These are phyloP conservation scores for Lemur catta DNA, from an alignment of 2,797 vertebrate species.

Conservation along the genomic window DNA sequence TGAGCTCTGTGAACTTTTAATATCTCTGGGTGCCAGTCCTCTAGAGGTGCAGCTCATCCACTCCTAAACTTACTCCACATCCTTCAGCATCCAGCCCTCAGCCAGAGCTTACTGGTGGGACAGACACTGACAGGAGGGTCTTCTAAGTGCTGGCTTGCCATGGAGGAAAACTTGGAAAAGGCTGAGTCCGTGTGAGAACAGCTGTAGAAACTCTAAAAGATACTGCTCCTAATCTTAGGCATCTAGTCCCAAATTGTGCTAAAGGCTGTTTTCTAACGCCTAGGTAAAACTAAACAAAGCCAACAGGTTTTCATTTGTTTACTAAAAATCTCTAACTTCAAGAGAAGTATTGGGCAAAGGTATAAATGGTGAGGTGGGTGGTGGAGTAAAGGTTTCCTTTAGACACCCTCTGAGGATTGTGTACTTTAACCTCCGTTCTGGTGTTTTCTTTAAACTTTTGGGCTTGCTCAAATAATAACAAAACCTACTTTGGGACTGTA, in stretches of 20 bases:
- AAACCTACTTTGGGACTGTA: constrained; percentile 17
- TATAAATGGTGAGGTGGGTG: background rate
- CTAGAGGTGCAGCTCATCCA: background rate
- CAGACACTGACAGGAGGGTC: background rate
- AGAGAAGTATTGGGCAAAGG: background rate
- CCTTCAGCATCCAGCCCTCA: background rate
- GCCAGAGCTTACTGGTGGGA: background rate
- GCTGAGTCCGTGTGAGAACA: background rate
- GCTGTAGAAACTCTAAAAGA: background rate
- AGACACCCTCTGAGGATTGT: constrained; percentile 1
- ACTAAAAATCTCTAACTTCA: background rate
- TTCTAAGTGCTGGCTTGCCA: background rate
- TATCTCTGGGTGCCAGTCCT: background rate
- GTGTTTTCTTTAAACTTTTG: background rate
- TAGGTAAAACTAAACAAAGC: background rate
- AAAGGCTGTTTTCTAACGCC: background rate
- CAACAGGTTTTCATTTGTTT: constrained; percentile 5
- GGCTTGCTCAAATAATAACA: constrained; percentile 25
- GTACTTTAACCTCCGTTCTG: constrained; percentile 28
- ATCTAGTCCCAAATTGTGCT: background rate
- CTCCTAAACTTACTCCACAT: background rate
- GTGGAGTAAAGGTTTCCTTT: background rate
- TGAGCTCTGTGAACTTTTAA: background rate
- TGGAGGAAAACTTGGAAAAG: background rate
- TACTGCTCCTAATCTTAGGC: background rate